phyloP scores from a whole-genome alignment of 2,797 vertebrate species.

The Uromys caudimaculatus region DNA sequence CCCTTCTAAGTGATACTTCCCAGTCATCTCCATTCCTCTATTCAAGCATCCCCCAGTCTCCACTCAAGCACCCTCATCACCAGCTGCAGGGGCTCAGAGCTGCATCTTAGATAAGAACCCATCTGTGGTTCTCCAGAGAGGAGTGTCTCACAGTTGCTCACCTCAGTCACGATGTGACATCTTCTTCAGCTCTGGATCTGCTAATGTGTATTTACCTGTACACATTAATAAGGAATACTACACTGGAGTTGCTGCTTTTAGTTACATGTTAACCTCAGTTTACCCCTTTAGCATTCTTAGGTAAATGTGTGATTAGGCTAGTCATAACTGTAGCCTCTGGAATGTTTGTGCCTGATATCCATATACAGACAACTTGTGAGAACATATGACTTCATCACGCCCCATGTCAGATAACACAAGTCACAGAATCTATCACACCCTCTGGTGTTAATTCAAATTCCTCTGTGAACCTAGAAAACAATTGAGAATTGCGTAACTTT shows the following conservation, averaged over 20 bases:
- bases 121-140: background rate
- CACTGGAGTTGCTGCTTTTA: constrained; percentile 9
- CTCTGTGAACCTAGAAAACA: background rate
- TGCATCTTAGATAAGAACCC: background rate
- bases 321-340: background rate
- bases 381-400: background rate
- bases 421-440: background rate
- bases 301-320: background rate
- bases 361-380: constrained; percentile 10
- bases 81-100: background rate
- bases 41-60: background rate
- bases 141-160: background rate
- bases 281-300: background rate
- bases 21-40: background rate
- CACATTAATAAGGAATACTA: background rate
- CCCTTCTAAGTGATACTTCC: constrained; percentile 25
- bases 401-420: background rate
- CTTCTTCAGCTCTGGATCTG: background rate
- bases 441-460: background rate
- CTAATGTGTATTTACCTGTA: background rate
- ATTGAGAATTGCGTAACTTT: background rate
- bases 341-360: background rate
- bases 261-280: background rate
- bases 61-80: background rate
- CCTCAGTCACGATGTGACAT: background rate